Evolutionary conservation across 2,113 vertebrate species (phyloP).

Genomic region (Chloebia gouldiae): DNA sequence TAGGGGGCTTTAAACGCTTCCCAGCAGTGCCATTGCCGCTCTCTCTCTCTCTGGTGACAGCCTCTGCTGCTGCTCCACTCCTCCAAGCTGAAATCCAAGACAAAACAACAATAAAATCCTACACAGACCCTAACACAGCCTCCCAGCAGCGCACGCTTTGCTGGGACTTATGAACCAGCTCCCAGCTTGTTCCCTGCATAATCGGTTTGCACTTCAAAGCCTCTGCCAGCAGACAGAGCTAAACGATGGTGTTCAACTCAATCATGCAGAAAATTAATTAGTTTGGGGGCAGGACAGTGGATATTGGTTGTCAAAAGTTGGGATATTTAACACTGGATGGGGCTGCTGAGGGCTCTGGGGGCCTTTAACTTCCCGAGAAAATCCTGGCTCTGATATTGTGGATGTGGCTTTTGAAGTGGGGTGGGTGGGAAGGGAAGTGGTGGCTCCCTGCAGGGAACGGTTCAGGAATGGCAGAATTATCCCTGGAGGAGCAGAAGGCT

Average conservation of each 20-base stretch:
- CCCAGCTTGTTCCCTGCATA: conserved; percentile 30
- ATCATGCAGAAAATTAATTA: conserved; percentile 41
- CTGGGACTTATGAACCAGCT: conserved; percentile 14
- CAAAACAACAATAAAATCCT: background rate
- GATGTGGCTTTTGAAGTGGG: background rate
- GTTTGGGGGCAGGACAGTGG: conserved; percentile 19
- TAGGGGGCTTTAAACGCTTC: background rate
- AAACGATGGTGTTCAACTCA: background rate
- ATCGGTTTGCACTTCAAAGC: conserved; percentile 51
- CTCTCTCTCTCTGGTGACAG: background rate
- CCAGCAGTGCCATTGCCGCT: background rate
- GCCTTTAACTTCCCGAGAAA: background rate
- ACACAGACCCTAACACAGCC: background rate
- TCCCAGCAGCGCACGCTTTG: background rate
- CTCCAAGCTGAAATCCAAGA: background rate
- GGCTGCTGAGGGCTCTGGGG: background rate
- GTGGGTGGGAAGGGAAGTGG: accelerated
- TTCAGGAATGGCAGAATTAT: background rate
- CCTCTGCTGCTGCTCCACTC: background rate
- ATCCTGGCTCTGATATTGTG: background rate
- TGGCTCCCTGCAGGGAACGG: background rate
- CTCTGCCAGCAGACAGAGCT: background rate
- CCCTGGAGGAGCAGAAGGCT: background rate
- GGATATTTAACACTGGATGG: background rate
- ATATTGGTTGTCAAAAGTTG: conserved; percentile 30